These are phyloP conservation scores for Grammomys dolichurus DNA, from an alignment of 2,113 vertebrate species.

Conservation along the genomic window DNA sequence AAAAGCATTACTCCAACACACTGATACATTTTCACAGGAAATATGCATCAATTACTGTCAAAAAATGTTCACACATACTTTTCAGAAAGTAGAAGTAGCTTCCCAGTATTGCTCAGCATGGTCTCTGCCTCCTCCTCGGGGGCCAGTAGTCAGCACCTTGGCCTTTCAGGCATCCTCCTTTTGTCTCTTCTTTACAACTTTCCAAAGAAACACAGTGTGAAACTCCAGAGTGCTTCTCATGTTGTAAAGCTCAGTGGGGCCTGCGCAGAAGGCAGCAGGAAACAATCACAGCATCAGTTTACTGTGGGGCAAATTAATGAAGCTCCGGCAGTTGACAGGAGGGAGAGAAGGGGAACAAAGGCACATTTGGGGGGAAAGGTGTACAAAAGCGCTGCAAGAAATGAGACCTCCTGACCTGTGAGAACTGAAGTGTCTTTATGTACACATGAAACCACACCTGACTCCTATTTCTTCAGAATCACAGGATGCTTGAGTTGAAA, in stretches of 20 bases:
- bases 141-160: background rate
- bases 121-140: background rate
- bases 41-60: fast-evolving
- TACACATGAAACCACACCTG: background rate
- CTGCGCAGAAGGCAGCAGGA: background rate
- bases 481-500: background rate
- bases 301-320: background rate
- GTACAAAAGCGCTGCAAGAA: fast-evolving
- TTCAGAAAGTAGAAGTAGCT: too few relatives aligned
- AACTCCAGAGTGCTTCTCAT: fast-evolving
- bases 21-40: background rate
- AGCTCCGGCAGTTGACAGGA: background rate
- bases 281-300: background rate
- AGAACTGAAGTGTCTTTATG: background rate
- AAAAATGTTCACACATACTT: fast-evolving
- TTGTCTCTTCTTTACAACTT: background rate
- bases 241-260: too few relatives aligned
- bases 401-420: background rate
- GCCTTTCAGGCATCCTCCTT: background rate
- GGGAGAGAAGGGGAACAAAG: background rate
- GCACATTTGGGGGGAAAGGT: background rate
- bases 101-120: fast-evolving
- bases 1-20: too few relatives aligned
- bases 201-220: background rate
- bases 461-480: background rate